These are phyloP conservation scores for Zonotrichia leucophrys DNA, from an alignment of 2,113 vertebrate species.

Conservation along the genomic window DNA sequence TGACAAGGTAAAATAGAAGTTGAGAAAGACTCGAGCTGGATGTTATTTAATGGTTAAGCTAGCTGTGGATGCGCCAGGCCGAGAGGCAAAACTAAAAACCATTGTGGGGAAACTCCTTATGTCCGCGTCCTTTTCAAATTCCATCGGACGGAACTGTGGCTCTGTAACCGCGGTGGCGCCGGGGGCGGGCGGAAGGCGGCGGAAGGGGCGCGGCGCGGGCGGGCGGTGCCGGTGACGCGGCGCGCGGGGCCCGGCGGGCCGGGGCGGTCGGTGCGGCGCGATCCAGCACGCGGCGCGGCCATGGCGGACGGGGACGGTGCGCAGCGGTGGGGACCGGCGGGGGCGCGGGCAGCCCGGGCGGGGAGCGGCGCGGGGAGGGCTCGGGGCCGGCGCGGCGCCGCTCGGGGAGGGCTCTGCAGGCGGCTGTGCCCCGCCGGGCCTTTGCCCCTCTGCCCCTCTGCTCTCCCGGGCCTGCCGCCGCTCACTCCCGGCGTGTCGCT, in stretches of 20 bases:
- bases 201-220: neutral
- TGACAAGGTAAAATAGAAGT: neutral
- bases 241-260: no score
- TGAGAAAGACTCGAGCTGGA: neutral
- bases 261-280: no score
- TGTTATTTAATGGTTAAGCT: neutral
- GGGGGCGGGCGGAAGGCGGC: rapidly evolving
- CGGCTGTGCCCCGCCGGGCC: rapidly evolving
- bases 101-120: rapidly evolving
- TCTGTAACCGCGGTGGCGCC: rapidly evolving
- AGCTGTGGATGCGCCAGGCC: neutral
- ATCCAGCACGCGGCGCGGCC: no score
- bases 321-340: no score
- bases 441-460: no score
- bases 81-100: neutral
- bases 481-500: neutral
- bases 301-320: no score
- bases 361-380: no score
- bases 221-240: neutral
- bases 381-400: no score
- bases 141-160: rapidly evolving
- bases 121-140: rapidly evolving
- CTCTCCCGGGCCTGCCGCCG: no score
- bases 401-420: no score
- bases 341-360: no score